Evolutionary conservation across 2,888 invertebrate genomes (phyloP), one percentile per base, ranked within the genome.

Genomic region (Eupithecia dodoneata): DNA sequence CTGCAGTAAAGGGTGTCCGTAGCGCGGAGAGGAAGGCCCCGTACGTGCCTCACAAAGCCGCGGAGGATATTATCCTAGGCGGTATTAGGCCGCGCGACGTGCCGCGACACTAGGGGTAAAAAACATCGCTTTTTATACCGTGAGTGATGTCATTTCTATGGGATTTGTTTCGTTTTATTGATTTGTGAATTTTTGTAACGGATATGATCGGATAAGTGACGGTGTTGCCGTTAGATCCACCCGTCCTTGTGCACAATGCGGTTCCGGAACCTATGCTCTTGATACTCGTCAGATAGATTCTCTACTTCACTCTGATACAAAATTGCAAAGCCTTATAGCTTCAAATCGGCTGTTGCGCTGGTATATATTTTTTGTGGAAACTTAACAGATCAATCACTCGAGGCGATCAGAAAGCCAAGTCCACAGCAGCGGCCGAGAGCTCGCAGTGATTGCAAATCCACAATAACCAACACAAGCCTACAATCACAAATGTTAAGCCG

Each of bases 1-100:
- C 63, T 63, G 41, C 69, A 69, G 75, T 80, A 76, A 77, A 77
- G 81, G 81, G 79, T 81, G 81, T 70, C 42, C 69, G 30, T 84
- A 85, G 85, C 88, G 89, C 93, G 93, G 92, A 94, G 91, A 89
- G 92, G 91, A 91, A 93, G 94, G 93, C 92, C 83, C 84, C 82
- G 92, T 91, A 94, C 94, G 94, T 95, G 94, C 88, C 86, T 85
- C 89, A 94, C 94, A 95, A 94, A 90, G 91, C 88, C 82, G 83
- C 82, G 83, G 84, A 86, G 84, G 90, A 91, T 92, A 94, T 94
- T 94, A 94, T 90, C 89, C 90, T 85, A 81, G 59, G 82, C 90
- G 88, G 90, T 88, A 90, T 91, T 90, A 89, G 91, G 91, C 86
- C 87, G 85, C 81, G 82, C 81, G 86, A 87, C 88, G 88, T 87